phyloP scores from a whole-genome alignment of 1,140 invertebrate species.

The Platyura marginata region DNA sequence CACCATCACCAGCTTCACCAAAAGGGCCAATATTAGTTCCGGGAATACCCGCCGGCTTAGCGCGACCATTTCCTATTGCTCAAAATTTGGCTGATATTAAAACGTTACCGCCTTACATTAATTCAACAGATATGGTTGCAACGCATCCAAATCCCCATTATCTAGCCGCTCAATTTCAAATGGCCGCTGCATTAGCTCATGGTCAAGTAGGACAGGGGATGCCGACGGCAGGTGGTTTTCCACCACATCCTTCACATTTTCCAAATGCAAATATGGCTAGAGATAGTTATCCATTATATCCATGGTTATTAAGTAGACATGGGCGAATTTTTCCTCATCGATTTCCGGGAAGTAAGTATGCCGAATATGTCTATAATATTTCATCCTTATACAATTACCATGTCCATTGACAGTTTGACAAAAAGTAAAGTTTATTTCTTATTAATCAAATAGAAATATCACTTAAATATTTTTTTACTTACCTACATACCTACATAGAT shows the following conservation, averaged over 20 bases:
- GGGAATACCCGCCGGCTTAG: neutral
- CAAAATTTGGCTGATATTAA: neutral
- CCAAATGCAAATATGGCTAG: conserved; percentile 39
- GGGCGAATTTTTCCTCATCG: conserved; percentile 75
- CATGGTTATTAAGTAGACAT: conserved; percentile 77
- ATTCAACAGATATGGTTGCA: conserved; percentile 37
- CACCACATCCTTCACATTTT: conserved; percentile 33
- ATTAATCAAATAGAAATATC: no score
- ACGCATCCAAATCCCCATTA: conserved; percentile 48
- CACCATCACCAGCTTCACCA: conserved; percentile 22
- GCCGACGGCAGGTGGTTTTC: conserved; percentile 20
- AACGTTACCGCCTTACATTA: conserved; percentile 32
- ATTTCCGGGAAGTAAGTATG: conserved; percentile 67
- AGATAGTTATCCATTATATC: conserved; percentile 75
- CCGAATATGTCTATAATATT: no score
- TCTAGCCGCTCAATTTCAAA: conserved; percentile 48
- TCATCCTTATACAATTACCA: no score
- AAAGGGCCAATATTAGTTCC: neutral
- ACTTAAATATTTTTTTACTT: no score
- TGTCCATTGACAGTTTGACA: no score
- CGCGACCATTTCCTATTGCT: neutral
- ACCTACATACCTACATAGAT: no score
- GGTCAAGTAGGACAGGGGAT: conserved; percentile 32
- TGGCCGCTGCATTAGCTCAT: conserved; percentile 41
- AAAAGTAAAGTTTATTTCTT: no score